A percentile compares a stretch with the other conserved stretches of the same genome.
These are phyloP conservation scores for Capra hircus DNA, from an alignment of 2,113 vertebrate genomes.

Conservation along the genomic window DNA sequence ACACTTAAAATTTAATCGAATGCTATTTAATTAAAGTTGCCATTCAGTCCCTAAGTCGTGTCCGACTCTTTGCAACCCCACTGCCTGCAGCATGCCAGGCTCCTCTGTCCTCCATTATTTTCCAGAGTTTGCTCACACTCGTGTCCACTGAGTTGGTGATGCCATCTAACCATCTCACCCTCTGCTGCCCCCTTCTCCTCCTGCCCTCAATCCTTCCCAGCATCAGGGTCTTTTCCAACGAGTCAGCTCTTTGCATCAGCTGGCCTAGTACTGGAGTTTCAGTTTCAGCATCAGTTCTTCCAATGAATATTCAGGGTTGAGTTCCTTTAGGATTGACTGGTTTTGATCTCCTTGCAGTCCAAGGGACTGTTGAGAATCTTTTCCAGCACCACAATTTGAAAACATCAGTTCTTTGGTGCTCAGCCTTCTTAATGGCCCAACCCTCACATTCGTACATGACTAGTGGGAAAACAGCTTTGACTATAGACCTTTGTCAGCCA, in stretches of 20 bases:
- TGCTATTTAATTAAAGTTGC: background rate
- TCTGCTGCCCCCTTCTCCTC: background rate
- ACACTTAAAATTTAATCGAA: slow-evolving; percentile 42
- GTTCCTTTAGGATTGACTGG: background rate
- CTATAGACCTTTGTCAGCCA: background rate
- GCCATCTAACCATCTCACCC: background rate
- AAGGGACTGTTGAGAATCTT: background rate
- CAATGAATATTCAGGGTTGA: background rate
- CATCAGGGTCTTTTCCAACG: background rate
- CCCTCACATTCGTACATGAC: background rate
- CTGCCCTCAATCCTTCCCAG: background rate
- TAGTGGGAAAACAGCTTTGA: background rate
- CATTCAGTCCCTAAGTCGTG: background rate
- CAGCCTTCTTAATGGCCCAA: background rate
- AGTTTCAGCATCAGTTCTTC: background rate
- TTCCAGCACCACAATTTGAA: background rate
- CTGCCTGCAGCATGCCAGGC: background rate
- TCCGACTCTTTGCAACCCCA: background rate
- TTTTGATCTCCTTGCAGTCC: background rate
- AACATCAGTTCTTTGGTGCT: background rate
- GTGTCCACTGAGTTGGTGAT: background rate
- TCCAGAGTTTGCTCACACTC: background rate
- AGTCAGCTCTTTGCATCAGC: background rate
- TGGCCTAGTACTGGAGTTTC: background rate
- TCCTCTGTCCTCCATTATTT: background rate